Percentiles rank a stretch among this genome's conserved stretches.
These are phyloP conservation scores for Eretmocerus hayati DNA, from an alignment of 2,888 invertebrate genomes.

Conservation along the genomic window DNA sequence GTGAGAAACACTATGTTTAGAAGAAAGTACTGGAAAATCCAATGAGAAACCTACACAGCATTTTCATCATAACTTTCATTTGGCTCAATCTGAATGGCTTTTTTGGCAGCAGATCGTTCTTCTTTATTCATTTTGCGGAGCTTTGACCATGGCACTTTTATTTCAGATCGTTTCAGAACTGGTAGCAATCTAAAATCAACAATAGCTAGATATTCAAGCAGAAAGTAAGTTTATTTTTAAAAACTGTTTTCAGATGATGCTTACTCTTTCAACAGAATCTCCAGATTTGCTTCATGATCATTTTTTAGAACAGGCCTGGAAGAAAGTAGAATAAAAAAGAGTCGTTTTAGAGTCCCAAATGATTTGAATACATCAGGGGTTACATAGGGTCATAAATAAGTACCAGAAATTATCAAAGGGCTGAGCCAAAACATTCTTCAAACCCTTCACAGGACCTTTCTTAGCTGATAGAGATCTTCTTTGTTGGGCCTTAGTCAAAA, in stretches of 20 bases:
- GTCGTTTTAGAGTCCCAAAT: background rate
- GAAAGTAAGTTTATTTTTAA: too few relatives aligned
- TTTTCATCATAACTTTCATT: conserved; percentile 13
- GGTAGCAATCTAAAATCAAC: conserved; percentile 29
- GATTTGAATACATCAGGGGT: background rate
- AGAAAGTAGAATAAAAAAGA: conserved; percentile 20
- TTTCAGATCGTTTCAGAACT: conserved; percentile 23
- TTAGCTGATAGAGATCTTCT: conserved; percentile 33
- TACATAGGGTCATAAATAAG: conserved; percentile 5
- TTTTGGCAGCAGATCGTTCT: conserved; percentile 29
- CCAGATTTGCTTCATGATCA: conserved; percentile 24
- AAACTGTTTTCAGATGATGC: too few relatives aligned
- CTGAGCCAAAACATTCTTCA: conserved; percentile 36
- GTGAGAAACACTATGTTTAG: too few relatives aligned
- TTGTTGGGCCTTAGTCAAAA: conserved; percentile 32
- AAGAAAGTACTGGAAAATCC: too few relatives aligned
- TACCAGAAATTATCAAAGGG: conserved; percentile 36
- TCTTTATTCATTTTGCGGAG: conserved; percentile 31
- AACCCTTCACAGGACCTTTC: conserved; percentile 32
- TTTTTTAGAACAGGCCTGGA: conserved; percentile 34
- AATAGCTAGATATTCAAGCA: too few relatives aligned
- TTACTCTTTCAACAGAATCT: too few relatives aligned
- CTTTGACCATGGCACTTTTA: conserved; percentile 30
- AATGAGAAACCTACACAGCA: conserved; percentile 23
- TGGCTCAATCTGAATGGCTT: conserved; percentile 19